Base-by-base conservation (phyloP, 2,888 invertebrate species). In the Tetanocera ferruginea region DNA sequence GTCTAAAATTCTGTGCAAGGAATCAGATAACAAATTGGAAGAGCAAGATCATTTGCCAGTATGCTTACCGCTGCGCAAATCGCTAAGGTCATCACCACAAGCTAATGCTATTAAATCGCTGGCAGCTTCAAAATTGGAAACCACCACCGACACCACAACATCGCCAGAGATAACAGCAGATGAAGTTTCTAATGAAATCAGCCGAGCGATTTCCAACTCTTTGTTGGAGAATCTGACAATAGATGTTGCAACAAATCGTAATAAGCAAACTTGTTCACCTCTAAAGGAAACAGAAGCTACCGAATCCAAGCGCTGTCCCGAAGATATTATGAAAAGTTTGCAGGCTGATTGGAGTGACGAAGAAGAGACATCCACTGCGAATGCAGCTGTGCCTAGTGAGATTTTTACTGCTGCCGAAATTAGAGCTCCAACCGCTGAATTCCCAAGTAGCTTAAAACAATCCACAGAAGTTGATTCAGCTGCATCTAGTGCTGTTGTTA, bases 301-400 rank as follows among this genome's bases (percentile, higher is more conserved):
- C 86, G 87, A 62, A 88, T 14, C 51, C 87, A 82, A 92, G 92
- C 81, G 85, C 91, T 90, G 60, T 80, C 80, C 81, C 78, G 83
- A 84, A 34, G 93, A 94, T 87, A 92, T 95, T 82, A 93, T 93
- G 79, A 93, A 92, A 77, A 93, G 94, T 83, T 90, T 95, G 62
- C 88, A 95, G 77, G 94, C 94, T 1, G 95, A 96, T 85, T 96
- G 95, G 95, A 93, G 93, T 81, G 95, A 95, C 83, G 93, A 91
- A 78, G 91, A 91, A 23, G 91, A 91, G 71, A 55, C 69, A 19
- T 67, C 75, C 9, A 78, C 43, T 14, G 81, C 78, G 31, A 82
- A 73, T 25, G 11, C 70, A 81, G 19, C 66, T 67, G n/a, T 78
- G 77, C 62, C 67, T 76, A 19, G 60, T 76, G 14, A 60, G 72